Evolutionary conservation across 2,113 vertebrate genomes (phyloP).

Genomic region (Aleadryas rufinucha): DNA sequence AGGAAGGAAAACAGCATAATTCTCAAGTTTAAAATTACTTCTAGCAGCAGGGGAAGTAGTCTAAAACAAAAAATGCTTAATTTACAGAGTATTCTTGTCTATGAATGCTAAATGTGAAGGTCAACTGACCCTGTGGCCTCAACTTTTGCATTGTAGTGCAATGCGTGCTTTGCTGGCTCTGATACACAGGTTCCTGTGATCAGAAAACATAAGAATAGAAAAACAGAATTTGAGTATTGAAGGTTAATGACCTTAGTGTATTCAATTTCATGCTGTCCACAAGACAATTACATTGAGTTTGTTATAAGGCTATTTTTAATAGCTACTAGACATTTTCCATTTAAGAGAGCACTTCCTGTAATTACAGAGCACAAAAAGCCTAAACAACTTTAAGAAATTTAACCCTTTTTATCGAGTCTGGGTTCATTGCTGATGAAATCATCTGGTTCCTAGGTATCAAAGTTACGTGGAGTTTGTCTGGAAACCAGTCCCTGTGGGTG

Average conservation of each 20-base stretch:
- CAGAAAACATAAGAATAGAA: neutral
- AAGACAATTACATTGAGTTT: slow-evolving; percentile 7
- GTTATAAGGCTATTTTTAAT: neutral
- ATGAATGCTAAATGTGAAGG: neutral
- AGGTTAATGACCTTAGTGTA: slow-evolving; percentile 34
- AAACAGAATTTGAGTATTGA: neutral
- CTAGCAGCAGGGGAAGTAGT: neutral
- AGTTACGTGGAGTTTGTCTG: neutral
- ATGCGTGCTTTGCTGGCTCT: neutral
- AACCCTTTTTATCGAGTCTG: neutral
- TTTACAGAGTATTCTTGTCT: neutral
- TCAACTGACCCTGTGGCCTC: neutral
- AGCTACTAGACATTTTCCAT: neutral
- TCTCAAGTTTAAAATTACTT: neutral
- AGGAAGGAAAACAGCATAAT: neutral
- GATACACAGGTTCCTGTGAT: neutral
- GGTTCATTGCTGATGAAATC: neutral
- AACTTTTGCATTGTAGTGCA: neutral
- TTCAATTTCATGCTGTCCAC: neutral
- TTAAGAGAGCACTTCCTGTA: neutral
- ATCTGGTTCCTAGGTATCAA: neutral
- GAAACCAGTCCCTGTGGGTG: neutral
- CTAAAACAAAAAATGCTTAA: neutral
- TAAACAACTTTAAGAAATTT: neutral
- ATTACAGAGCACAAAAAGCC: neutral